phyloP scores from a whole-genome alignment of 2,797 vertebrate genomes.

The Saguinus oedipus region DNA sequence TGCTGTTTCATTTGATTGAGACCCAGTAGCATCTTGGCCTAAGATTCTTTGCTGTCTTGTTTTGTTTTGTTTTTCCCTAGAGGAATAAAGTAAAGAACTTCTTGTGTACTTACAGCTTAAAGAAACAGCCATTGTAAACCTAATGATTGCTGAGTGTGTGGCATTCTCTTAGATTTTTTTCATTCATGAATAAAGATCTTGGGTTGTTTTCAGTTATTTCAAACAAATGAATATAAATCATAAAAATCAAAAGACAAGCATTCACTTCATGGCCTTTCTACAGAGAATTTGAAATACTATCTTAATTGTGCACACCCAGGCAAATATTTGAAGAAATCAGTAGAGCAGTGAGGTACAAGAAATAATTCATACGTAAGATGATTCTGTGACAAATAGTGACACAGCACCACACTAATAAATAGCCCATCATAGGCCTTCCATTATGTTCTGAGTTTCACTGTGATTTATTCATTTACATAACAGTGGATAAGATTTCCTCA shows the following conservation, averaged over 20 bases:
- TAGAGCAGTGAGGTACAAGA: neutral
- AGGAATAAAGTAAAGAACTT: constrained; percentile 50
- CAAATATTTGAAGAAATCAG: constrained; percentile 65
- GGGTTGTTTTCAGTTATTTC: constrained; percentile 63
- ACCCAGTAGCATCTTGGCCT: neutral
- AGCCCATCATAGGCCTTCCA: neutral
- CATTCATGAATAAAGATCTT: constrained; percentile 41
- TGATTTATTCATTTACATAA: neutral
- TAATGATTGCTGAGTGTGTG: constrained; percentile 68
- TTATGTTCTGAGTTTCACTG: neutral
- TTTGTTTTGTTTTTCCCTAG: neutral
- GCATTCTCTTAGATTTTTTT: constrained; percentile 68
- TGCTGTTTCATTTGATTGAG: constrained; percentile 57
- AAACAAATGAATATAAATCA: constrained; percentile 71
- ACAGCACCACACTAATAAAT: neutral
- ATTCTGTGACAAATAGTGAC: neutral
- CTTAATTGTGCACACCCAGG: constrained; percentile 25
- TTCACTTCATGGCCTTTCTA: neutral
- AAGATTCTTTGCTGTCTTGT: neutral
- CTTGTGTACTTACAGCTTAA: constrained; percentile 62
- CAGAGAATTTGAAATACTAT: constrained; percentile 37
- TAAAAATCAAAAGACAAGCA: constrained; percentile 61
- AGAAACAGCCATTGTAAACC: constrained; percentile 58
- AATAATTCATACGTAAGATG: constrained; percentile 42
- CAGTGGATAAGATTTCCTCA: neutral